phyloP scores from a whole-genome alignment of 2,888 invertebrate species.

The Leucania comma region DNA sequence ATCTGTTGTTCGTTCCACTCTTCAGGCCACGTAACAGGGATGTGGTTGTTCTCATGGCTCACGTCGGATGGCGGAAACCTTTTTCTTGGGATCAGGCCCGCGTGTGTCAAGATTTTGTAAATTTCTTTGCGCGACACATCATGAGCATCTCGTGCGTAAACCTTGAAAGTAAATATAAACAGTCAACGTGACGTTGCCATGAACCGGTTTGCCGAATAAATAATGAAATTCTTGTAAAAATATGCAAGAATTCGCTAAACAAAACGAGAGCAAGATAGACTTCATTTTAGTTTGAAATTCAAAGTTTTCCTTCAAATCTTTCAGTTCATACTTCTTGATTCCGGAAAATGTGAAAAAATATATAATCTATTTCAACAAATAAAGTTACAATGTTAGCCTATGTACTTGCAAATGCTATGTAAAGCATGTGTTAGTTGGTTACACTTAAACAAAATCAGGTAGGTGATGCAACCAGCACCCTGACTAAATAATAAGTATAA shows the following conservation, averaged over 20 bases:
- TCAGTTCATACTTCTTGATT: background rate
- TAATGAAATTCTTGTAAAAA: background rate
- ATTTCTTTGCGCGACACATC: constrained; percentile 91
- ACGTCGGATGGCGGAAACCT: constrained; percentile 18
- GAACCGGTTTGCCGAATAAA: constrained; percentile 25
- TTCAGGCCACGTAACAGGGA: constrained; percentile 48
- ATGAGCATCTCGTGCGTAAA: constrained; percentile 91
- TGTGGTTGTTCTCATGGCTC: constrained; percentile 47
- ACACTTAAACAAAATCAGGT: no score
- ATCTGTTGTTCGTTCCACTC: constrained; percentile 63
- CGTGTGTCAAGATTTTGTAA: constrained; percentile 92
- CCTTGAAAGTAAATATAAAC: constrained; percentile 77
- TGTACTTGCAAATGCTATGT: no score
- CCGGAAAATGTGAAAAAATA: background rate
- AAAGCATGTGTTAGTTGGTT: no score
- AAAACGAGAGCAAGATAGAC: background rate
- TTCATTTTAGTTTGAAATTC: background rate
- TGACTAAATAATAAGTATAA: no score
- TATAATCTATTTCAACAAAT: no score
- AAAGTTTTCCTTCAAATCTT: no score
- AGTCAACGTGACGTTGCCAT: background rate
- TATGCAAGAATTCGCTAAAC: constrained; percentile 4
- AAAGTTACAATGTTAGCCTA: no score
- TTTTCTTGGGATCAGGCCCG: constrained; percentile 89
- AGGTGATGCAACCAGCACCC: no score